Conservation (phyloP, 1,140 invertebrate species). For the Papilio glaucus region DNA sequence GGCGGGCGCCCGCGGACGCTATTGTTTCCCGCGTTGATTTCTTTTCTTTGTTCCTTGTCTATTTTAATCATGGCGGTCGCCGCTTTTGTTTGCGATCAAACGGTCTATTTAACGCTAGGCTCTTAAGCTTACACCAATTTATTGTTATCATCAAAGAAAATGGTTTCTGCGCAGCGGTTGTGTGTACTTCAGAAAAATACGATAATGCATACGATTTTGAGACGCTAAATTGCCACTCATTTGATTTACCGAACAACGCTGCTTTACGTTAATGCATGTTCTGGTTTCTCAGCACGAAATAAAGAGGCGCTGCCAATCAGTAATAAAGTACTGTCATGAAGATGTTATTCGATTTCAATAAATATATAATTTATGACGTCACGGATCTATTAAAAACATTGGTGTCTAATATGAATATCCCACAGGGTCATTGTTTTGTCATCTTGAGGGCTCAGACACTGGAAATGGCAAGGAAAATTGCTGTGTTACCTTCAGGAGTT, state of each 20-base stretch:
- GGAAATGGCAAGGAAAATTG: no score
- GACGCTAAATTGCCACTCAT: background rate
- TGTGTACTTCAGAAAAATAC: constrained; percentile 15
- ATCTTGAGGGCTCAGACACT: no score
- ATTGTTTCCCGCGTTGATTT: constrained; percentile 60
- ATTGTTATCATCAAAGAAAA: constrained; percentile 24
- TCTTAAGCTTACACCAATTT: constrained; percentile 25
- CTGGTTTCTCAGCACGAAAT: no score
- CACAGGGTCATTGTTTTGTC: no score
- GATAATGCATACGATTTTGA: constrained; percentile 4
- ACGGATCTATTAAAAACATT: no score
- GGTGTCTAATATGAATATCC: no score
- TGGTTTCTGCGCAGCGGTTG: constrained; percentile 11
- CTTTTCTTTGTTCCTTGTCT: constrained; percentile 54
- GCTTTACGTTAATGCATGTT: background rate
- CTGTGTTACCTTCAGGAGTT: no score
- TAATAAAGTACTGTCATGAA: no score
- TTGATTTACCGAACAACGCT: background rate
- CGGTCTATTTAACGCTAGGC: constrained; percentile 20
- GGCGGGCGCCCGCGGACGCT: constrained; percentile 54
- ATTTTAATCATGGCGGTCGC: constrained; percentile 55
- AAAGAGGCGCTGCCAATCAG: no score
- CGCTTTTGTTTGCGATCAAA: constrained; percentile 18
- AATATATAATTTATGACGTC: no score
- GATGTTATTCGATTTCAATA: no score